Evolutionary conservation across 1,140 invertebrate genomes (phyloP), one percentile per base, ranked within the genome.

Genomic region (Bombyx mandarina): DNA sequence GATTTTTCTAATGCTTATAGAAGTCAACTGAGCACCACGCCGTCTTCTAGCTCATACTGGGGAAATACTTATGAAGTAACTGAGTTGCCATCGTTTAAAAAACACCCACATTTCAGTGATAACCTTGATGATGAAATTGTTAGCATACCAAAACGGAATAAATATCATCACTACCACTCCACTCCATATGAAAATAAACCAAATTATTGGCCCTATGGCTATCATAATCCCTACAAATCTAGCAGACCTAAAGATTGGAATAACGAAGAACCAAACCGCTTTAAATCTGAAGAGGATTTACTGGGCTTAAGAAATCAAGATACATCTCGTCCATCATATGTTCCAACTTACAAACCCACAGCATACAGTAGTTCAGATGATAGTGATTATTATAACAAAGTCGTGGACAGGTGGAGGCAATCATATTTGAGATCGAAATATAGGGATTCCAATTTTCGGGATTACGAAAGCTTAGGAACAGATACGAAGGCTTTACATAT

Each of bases 251-350:
- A 69, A 8, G 79, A 82, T 46, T 84, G 83, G 83, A 67, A 62
- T 52, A 75, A 70, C 65, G 71, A 82, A 55, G 51, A 62, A 8
- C 68, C 64, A 42, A 73, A 53, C 18, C 69, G 76, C 61, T 87
- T 71, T 54, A 87, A 81, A 63, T 77, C 78, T 3, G 84, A 87
- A 64, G 84, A 87, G 63, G 84, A 87, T 67, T 75, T 87, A 51
- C 44, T 87, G 43, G 82, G 74, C 7, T 62, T 87, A 18, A 73
- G 84, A 69, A 87, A 77, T 47, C 82, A 79, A 47, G 84, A 87
- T 57, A 78, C 78, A 1, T 71, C 71, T 22, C 75, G 77, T 50
- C 74, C 80, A 6, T 73, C 75, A 10, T 75, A 83, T 56, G 45
- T 78, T 44, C 76, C 79, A 26, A 65, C 69, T n/a, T 81, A 64